Evolutionary conservation across 1,140 invertebrate genomes (phyloP).

Genomic region (Babylonia areolata): DNA sequence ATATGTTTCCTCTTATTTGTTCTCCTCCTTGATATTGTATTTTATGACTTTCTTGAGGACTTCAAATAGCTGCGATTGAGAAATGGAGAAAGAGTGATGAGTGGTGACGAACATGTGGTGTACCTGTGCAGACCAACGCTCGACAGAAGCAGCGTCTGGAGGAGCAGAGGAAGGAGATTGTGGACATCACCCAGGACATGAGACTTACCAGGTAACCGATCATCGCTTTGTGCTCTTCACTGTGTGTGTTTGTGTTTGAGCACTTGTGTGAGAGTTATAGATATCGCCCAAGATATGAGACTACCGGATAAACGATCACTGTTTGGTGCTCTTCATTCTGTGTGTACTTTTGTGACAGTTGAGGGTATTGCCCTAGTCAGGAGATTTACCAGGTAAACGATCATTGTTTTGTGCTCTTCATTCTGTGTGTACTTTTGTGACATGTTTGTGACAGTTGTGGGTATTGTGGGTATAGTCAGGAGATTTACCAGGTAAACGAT

Average conservation of each 20-base stretch:
- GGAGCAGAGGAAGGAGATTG: conserved; percentile 64
- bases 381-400: conserved; percentile 60
- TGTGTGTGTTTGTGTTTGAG: neutral
- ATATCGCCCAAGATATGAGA: too few relatives aligned
- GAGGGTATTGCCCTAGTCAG: conserved; percentile 66
- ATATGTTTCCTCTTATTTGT: too few relatives aligned
- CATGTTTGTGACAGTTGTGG: too few relatives aligned
- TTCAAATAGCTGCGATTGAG: too few relatives aligned
- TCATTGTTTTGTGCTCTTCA: neutral
- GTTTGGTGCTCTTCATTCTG: too few relatives aligned
- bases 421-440: neutral
- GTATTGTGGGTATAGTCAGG: too few relatives aligned
- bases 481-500: too few relatives aligned
- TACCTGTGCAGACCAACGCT: conserved; percentile 54
- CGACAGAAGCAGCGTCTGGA: conserved; percentile 61
- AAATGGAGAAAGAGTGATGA: neutral
- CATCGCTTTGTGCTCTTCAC: neutral
- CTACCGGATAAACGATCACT: too few relatives aligned
- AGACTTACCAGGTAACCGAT: conserved; percentile 61
- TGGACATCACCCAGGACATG: conserved; percentile 66
- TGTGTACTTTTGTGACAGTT: conserved; percentile 22
- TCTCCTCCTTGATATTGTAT: too few relatives aligned
- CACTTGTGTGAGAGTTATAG: too few relatives aligned
- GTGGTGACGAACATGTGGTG: neutral
- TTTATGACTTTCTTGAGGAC: too few relatives aligned